Evolutionary conservation across 2,888 invertebrate species (phyloP).

Genomic region (Tenthredo distinguenda): DNA sequence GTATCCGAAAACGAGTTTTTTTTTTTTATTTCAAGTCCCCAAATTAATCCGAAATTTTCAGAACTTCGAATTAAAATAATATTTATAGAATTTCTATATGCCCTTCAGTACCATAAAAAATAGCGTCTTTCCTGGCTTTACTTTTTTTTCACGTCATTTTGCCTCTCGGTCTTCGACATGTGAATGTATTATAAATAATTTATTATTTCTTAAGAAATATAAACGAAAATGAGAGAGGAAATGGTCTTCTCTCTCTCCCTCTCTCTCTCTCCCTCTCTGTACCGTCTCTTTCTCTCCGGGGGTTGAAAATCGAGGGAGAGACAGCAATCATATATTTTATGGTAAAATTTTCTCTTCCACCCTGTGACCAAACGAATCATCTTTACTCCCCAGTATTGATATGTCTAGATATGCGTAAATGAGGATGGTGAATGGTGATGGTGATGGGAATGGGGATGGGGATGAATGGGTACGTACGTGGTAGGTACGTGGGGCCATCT

Average conservation of each 20-base stretch:
- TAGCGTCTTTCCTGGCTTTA: too few species aligned
- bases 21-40: not conserved
- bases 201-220: not conserved
- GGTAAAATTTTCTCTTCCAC: constrained; percentile 10
- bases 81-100: too few species aligned
- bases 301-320: not conserved
- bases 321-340: constrained; percentile 24
- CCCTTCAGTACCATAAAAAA: too few species aligned
- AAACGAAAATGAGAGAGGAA: constrained; percentile 14
- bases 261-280: too few species aligned
- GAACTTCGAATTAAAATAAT: too few species aligned
- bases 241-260: not conserved
- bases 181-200: not conserved
- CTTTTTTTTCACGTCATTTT: too few species aligned
- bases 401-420: not conserved
- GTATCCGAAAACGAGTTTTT: not conserved
- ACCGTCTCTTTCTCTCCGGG: not conserved
- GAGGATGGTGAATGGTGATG: not conserved
- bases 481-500: not conserved
- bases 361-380: constrained; percentile 31
- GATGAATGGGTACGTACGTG: not conserved
- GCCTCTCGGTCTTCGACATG: too few species aligned
- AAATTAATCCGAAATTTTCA: too few species aligned
- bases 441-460: not conserved
- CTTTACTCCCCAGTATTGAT: constrained; percentile 11